Base-by-base conservation (phyloP, 1,140 invertebrate species). In the Prorops nasuta region DNA sequence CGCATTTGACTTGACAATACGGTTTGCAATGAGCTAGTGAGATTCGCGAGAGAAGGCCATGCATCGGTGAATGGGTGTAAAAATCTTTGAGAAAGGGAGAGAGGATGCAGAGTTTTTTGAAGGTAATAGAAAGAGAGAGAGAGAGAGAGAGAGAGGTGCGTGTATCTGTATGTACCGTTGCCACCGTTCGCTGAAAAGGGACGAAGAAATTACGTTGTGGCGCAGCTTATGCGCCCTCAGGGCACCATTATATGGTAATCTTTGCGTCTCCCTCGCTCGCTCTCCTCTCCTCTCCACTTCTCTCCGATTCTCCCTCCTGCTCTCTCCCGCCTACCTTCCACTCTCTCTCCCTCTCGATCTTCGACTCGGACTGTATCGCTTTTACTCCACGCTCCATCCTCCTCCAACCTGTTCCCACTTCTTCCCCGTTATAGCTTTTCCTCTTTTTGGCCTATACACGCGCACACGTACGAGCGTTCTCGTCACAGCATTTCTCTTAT, bases 211-310 rank as follows among this genome's bases (percentile, higher is more conserved):
- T 67, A 62, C 67, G 68, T 64, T 62, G 67, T 60, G 60, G 67
- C 56, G 61, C 63, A 66, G 63, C 70, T 69, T 70, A 70, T 63
- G 58, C 66, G 60, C 69, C 71, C 67, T 68, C 56, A 41, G 68
- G 71, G 69, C 67, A 72, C 69, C 64, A 74, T 72, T 74, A 74
- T 74, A 74, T 74, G 68, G 70, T 73, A 73, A 72, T 71, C 67
- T 69, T 45, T 60, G 61, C 60, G 64, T 70, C 69, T 69, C 60
- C 56, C 56, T 71, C 60, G 55, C 54, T 51, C 50, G 18, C 43
- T 24, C 47, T 53, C 49, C 50, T 21, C 51, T 37, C 39, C 44
- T 59, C 24, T 36, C 12, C 19, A 7, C 32, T 54, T 39, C 44
- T 56, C 42, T 44, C 42, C n/a, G n/a, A n/a, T n/a, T 44, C 47